Evolutionary conservation across 2,113 vertebrate species (phyloP).

Genomic region (Hirundichthys speculiger): DNA sequence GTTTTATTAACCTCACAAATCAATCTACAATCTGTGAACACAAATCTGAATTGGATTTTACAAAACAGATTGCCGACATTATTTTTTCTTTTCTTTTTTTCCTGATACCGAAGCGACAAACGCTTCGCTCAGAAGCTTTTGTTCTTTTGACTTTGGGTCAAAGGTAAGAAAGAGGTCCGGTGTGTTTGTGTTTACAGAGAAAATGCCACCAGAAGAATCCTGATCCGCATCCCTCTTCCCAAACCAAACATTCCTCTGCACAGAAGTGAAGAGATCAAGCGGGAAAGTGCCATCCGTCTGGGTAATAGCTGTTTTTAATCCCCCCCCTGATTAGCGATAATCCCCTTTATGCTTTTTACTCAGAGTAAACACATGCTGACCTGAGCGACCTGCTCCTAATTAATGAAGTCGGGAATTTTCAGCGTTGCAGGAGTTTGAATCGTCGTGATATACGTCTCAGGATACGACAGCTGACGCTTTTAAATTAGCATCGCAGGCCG

Average conservation of each 20-base stretch:
- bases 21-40: too few species aligned
- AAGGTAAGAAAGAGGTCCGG: slow-evolving; percentile 67
- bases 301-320: slow-evolving; percentile 65
- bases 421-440: background rate
- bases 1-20: too few species aligned
- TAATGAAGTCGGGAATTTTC: slow-evolving; percentile 62
- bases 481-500: slow-evolving; percentile 14
- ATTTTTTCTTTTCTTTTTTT: too few species aligned
- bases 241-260: slow-evolving; percentile 73
- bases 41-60: too few species aligned
- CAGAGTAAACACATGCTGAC: slow-evolving; percentile 74
- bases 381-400: slow-evolving; percentile 60
- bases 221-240: slow-evolving; percentile 62
- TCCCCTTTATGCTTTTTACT: slow-evolving; percentile 70
- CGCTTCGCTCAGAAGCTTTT: background rate
- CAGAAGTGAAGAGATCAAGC: slow-evolving; percentile 56
- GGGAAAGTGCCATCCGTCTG: slow-evolving; percentile 58
- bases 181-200: slow-evolving; percentile 75
- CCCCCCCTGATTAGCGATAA: slow-evolving; percentile 73
- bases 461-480: slow-evolving; percentile 36
- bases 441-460: slow-evolving; percentile 23
- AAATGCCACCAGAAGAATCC: slow-evolving; percentile 56
- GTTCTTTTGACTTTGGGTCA: slow-evolving; percentile 49
- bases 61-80: too few species aligned
- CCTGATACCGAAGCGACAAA: too few species aligned